phyloP scores from a whole-genome alignment of 1,140 invertebrate species.

The Helicorthomorpha holstii region DNA sequence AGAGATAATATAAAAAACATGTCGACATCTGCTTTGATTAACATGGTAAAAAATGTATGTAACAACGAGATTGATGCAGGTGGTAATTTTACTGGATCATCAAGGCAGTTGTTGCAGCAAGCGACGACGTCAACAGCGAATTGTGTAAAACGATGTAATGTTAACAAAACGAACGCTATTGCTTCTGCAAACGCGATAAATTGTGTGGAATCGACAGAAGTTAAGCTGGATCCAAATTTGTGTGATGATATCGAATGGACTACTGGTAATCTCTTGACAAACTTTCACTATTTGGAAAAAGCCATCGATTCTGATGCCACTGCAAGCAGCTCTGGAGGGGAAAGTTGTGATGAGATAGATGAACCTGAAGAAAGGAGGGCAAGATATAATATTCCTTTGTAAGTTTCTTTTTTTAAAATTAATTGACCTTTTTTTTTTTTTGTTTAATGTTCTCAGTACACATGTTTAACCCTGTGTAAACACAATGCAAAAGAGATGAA shows the following conservation, averaged over 20 bases:
- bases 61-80: too few species aligned
- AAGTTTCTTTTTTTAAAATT: too few species aligned
- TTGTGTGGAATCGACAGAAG: too few species aligned
- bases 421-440: neutral
- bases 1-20: conserved; percentile 30
- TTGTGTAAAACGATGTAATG: too few species aligned
- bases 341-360: conserved; percentile 79
- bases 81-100: too few species aligned
- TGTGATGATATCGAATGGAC: conserved; percentile 21
- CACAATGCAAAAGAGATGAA: too few species aligned
- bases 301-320: conserved; percentile 81
- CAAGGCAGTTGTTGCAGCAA: neutral
- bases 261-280: conserved; percentile 43
- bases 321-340: conserved; percentile 77
- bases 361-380: conserved; percentile 15
- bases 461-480: too few species aligned
- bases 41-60: too few species aligned
- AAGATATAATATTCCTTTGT: conserved; percentile 14
- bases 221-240: conserved; percentile 5
- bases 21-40: conserved; percentile 34
- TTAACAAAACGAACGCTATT: too few species aligned
- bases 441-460: too few species aligned
- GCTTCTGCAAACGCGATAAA: too few species aligned
- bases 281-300: conserved; percentile 48
- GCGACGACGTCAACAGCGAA: conserved; percentile 2